Evolutionary conservation across 2,888 invertebrate species (phyloP), one percentile per base, ranked within the genome.

Genomic region (Campoplex nolae): DNA sequence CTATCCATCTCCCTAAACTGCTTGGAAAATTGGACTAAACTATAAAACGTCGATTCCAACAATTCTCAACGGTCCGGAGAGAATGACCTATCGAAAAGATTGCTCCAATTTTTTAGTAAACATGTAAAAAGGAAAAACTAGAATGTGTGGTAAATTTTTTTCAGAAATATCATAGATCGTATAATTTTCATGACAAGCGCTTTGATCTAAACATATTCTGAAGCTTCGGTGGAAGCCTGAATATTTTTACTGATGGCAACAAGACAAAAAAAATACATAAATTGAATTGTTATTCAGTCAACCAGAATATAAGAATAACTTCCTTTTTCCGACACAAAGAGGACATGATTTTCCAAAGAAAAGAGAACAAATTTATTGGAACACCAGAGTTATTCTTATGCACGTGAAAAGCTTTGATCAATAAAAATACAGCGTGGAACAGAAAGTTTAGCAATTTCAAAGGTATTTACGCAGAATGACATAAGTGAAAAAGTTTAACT

Each of bases 1-100:
- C 42, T 48, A 28, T 35, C 51, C 35, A 73, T 54, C 9, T 48
- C 28, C 23, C 38, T n/a, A 68, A 51, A 68, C 54, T 51, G 54
- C 38, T 54, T 42, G 67, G 32, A 68, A 78, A 78, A 78, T 38
- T n/a, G 51, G 35, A 18, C 42, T 28, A 16, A 28, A 62, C 48
- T 76, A 76, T 76, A 54, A 18, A 54, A 56, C 45, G 35, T 38
- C 54, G n/a, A 38, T 62, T 70, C n/a, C 56, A 51, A n/a, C 35
- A 23, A n/a, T 54, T 13, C 54, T 2, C 74, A 75, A 6, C 58
- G 23, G 42, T 75, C n/a, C 74, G 13, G 2, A 58, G 13, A 75
- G 28, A 62, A 51, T 51, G 18, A 1, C 18, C 18, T 18, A 18
- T 51, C 18, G 4, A n/a, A 51, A 51, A 51, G 51, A 18, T 51